Percentiles rank a stretch among this genome's conserved stretches.
Evolutionary conservation across 2,113 vertebrate genomes (phyloP).

Genomic region (Peromyscus leucopus): DNA sequence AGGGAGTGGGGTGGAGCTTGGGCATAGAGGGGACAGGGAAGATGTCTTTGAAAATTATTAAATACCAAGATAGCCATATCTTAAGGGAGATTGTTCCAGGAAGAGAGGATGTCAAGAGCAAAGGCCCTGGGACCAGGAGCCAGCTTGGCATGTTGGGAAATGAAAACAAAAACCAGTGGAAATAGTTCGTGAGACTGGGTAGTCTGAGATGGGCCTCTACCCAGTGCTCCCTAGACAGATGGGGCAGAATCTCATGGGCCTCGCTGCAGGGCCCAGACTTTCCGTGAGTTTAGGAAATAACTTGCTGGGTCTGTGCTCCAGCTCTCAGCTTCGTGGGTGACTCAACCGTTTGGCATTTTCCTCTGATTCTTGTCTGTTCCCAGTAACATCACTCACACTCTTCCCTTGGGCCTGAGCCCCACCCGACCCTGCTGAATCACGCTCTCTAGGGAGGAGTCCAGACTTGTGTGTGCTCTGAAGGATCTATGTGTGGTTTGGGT

Average conservation of each 20-base stretch:
- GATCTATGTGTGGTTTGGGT: rapidly evolving
- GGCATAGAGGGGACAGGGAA: not conserved
- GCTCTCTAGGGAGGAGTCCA: not conserved
- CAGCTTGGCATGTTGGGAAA: not conserved
- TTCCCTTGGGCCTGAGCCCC: not conserved
- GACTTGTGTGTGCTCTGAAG: not conserved
- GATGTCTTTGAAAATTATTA: not conserved
- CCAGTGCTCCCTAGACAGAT: not conserved
- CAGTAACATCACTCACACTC: not conserved
- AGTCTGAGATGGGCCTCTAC: not conserved
- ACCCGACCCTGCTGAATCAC: slow-evolving; percentile 1
- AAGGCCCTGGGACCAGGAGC: not conserved
- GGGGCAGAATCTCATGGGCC: not conserved
- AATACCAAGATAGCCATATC: not conserved
- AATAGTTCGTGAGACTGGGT: not conserved
- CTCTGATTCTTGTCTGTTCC: slow-evolving; percentile 5
- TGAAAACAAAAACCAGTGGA: not conserved
- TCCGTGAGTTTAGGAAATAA: not conserved
- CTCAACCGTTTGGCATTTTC: not conserved
- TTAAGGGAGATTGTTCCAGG: not conserved
- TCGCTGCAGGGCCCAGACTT: rapidly evolving
- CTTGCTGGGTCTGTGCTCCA: not conserved
- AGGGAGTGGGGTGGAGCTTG: rapidly evolving
- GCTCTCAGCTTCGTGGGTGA: not conserved
- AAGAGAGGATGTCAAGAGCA: not conserved